Evolutionary conservation across 2,797 vertebrate genomes (phyloP), one percentile per base, ranked within the genome.

Genomic region (Lacerta viridis): DNA sequence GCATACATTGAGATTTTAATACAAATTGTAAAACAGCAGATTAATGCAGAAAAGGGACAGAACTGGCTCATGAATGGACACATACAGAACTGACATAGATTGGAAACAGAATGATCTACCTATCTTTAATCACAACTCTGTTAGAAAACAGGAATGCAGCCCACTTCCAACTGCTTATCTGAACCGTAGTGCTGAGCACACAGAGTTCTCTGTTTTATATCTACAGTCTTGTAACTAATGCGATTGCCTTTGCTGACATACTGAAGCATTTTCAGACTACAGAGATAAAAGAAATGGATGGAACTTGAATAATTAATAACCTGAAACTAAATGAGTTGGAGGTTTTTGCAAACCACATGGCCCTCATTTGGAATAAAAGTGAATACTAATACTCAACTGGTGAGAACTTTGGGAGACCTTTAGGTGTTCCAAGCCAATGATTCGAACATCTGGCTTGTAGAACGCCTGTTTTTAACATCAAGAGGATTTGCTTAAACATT

Each of bases 251-350:
- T 61, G 87, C 0, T 90, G 91, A 93, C 83, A 85, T 87, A 90
- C 83, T 87, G 92, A 85, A 93, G 85, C 80, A 92, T 88, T 87
- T 93, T 92, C 74, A 93, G 84, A 94, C 33, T 88, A 90, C 90
- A 96, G 92, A 50, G 87, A 91, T 87, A 93, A 91, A 95, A 89
- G 88, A 92, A 95, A 89, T 89, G 91, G 86, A 94, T 89, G 87
- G 95, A 89, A 92, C 80, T 18, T 95, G 91, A 95, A 95, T 95
- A 93, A 95, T 94, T 94, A 95, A 95, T 94, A 59, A 91, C 41
- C 82, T 83, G 89, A 94, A 91, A 90, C 81, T 93, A 85, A 91
- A 95, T 72, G 25, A 93, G 61, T 88, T 79, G 36, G 79, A 90
- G 82, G 27, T 92, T 95, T 94, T 95, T 83, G 91, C 84, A 92